Evolutionary conservation across 2,888 invertebrate species (phyloP).

Genomic region (Himalopsyche anomala): DNA sequence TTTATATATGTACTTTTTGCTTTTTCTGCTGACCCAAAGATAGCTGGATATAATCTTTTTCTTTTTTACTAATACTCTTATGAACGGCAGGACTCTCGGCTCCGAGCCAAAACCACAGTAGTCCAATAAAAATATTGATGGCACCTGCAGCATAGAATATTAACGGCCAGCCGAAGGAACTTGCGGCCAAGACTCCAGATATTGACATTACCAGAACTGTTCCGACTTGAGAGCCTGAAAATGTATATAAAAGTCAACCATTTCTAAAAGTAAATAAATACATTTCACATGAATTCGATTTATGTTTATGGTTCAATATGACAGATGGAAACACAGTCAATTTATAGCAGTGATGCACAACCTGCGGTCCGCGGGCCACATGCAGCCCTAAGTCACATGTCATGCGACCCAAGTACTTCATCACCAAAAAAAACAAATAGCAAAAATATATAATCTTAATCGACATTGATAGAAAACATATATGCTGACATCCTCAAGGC

Average conservation of each 20-base stretch:
- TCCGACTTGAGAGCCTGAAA: constrained; percentile 84
- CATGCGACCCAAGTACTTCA: too few relatives aligned
- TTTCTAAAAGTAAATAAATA: neutral
- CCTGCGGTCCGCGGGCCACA: too few relatives aligned
- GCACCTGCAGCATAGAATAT: constrained; percentile 86
- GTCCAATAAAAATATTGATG: constrained; percentile 78
- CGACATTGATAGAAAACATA: too few relatives aligned
- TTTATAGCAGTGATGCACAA: too few relatives aligned
- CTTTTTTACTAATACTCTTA: constrained; percentile 79
- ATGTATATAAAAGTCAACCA: neutral
- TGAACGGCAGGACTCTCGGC: constrained; percentile 83
- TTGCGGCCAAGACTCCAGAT: constrained; percentile 84
- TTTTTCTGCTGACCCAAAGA: constrained; percentile 79
- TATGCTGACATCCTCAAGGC: too few relatives aligned
- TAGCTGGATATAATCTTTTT: constrained; percentile 83
- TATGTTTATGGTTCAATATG: too few relatives aligned
- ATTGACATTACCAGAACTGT: constrained; percentile 85
- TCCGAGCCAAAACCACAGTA: constrained; percentile 77
- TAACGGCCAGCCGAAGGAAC: constrained; percentile 85
- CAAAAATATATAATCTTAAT: too few relatives aligned
- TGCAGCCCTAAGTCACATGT: too few relatives aligned
- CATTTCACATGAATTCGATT: too few relatives aligned
- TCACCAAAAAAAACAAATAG: too few relatives aligned
- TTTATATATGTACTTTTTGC: constrained; percentile 70
- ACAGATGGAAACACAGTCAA: too few relatives aligned